These are phyloP conservation scores for Drosophila hydei DNA, from an alignment of 1,140 invertebrate genomes.

Conservation along the genomic window DNA sequence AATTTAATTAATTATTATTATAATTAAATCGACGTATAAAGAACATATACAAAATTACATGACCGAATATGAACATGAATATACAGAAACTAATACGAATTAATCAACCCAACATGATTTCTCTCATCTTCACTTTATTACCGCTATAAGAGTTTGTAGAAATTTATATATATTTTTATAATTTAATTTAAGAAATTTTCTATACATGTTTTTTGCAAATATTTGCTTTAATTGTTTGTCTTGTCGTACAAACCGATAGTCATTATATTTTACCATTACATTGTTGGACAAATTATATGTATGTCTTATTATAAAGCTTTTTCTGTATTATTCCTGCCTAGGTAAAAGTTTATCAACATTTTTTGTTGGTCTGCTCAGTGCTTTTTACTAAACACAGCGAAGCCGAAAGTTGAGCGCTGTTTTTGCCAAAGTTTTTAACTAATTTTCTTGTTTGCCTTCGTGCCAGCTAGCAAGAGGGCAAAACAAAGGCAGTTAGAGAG, in stretches of 20 bases:
- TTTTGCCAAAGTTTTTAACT: conserved; percentile 71
- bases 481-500: not conserved
- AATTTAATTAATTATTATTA: no score
- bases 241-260: not conserved
- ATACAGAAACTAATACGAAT: no score
- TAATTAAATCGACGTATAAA: no score
- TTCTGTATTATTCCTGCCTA: not conserved
- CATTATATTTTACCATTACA: not conserved
- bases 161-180: no score
- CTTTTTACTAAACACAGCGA: conserved; percentile 10
- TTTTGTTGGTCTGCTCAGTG: conserved; percentile 5
- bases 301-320: not conserved
- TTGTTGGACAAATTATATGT: not conserved
- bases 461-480: not conserved
- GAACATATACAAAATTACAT: no score
- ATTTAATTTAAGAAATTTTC: not conserved
- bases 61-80: no score
- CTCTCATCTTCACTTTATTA: no score
- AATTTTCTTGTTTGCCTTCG: conserved; percentile 71
- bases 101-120: no score
- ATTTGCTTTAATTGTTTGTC: not conserved
- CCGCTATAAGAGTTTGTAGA: no score
- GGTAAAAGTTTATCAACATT: conserved; percentile 8
- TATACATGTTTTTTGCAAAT: not conserved
- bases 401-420: conserved; percentile 53